Evolutionary conservation across 2,797 vertebrate genomes (phyloP).

Genomic region (Falco peregrinus): DNA sequence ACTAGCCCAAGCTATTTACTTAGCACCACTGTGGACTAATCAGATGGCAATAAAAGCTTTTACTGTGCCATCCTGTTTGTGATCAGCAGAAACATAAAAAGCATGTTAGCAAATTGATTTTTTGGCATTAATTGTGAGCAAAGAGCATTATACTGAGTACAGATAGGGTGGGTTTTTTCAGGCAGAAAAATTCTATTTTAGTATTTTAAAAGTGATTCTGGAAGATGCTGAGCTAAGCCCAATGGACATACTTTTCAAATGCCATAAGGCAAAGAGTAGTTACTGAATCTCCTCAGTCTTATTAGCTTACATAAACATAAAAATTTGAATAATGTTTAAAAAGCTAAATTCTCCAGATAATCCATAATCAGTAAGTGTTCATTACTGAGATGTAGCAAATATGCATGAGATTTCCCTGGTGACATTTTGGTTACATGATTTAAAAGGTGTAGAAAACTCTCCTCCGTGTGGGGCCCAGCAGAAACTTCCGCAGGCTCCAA

Average conservation of each 20-base stretch:
- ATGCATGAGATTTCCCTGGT: slow-evolving; percentile 75
- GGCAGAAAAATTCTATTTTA: slow-evolving; percentile 40
- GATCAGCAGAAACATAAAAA: slow-evolving; percentile 71
- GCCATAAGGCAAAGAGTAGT: slow-evolving; percentile 49
- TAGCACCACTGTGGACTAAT: neutral
- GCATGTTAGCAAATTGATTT: slow-evolving; percentile 45
- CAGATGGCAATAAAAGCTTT: slow-evolving; percentile 57
- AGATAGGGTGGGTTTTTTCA: neutral
- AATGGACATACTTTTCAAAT: slow-evolving; percentile 26
- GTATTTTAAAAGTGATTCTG: slow-evolving; percentile 29
- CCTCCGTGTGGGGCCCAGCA: neutral
- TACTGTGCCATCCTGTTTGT: slow-evolving; percentile 38
- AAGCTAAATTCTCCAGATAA: slow-evolving; percentile 75
- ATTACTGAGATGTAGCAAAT: slow-evolving; percentile 78
- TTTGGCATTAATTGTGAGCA: slow-evolving; percentile 45
- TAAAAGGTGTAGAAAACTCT: slow-evolving; percentile 67
- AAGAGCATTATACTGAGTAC: slow-evolving; percentile 19
- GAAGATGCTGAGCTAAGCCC: slow-evolving; percentile 52
- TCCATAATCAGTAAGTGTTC: slow-evolving; percentile 82
- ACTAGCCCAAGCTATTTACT: neutral
- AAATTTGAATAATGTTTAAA: slow-evolving; percentile 79
- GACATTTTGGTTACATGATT: slow-evolving; percentile 60
- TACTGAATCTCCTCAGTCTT: slow-evolving; percentile 73
- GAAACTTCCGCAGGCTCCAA: neutral
- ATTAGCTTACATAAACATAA: slow-evolving; percentile 77